phyloP scores from a whole-genome alignment of 2,888 invertebrate species.

The Epinotia ramella region DNA sequence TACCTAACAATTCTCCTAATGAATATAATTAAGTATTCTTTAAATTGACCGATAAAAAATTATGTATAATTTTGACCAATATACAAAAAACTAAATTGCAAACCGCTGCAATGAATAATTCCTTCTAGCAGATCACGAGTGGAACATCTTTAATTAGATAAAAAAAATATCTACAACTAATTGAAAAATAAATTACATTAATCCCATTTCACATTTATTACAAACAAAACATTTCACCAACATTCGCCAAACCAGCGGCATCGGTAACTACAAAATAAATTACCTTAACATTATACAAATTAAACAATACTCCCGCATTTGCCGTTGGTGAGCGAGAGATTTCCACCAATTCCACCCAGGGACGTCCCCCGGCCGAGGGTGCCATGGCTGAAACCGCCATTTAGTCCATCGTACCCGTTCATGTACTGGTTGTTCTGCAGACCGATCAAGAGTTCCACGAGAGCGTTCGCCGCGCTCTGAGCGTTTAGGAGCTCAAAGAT shows the following conservation, averaged over 20 bases:
- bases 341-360: conserved; percentile 67
- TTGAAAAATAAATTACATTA: conserved; percentile 25
- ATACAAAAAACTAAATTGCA: background rate
- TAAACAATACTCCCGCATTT: conserved; percentile 81
- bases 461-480: conserved; percentile 76
- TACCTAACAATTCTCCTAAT: conserved; percentile 31
- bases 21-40: conserved; percentile 57
- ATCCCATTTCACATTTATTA: background rate
- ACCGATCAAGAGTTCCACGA: conserved; percentile 77
- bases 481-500: conserved; percentile 78
- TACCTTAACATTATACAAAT: conserved; percentile 42
- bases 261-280: conserved; percentile 28
- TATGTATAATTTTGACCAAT: conserved; percentile 30
- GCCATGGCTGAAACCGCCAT: conserved; percentile 62
- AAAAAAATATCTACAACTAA: background rate
- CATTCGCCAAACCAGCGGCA: background rate
- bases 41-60: conserved; percentile 64
- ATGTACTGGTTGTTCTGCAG: conserved; percentile 80
- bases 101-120: conserved; percentile 8
- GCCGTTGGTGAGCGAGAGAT: conserved; percentile 75
- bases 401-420: conserved; percentile 70
- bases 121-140: conserved; percentile 20
- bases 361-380: conserved; percentile 69
- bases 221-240: background rate
- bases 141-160: background rate